phyloP scores from a whole-genome alignment of 2,888 invertebrate species.

The Auanema freiburgensis region DNA sequence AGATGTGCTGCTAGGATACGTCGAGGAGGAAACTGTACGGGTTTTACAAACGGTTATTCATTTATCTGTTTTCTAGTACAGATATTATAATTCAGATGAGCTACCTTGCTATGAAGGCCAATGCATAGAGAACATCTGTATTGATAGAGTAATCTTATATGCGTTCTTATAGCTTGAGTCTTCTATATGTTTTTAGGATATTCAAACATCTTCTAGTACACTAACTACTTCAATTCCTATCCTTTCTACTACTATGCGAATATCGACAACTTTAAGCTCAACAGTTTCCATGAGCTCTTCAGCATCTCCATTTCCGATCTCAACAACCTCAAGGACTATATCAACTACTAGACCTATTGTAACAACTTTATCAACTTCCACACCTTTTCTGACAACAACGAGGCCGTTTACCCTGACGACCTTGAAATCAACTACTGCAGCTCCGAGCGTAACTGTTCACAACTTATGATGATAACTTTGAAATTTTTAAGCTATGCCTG shows the following conservation, averaged over 20 bases:
- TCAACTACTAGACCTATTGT: no score
- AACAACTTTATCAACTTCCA: not conserved
- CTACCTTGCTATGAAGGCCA: not conserved
- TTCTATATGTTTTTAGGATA: not conserved
- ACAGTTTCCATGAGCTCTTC: not conserved
- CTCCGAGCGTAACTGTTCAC: not conserved
- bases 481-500: slow-evolving; percentile 39
- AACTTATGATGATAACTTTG: not conserved
- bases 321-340: no score
- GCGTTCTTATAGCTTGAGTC: not conserved
- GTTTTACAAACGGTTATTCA: slow-evolving; percentile 4
- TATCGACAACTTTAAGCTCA: not conserved
- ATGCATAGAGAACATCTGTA: not conserved
- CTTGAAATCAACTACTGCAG: not conserved
- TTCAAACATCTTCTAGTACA: not conserved
- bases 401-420: no score
- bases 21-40: slow-evolving; percentile 33
- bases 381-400: not conserved
- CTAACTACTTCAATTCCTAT: no score
- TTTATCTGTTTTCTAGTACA: not conserved
- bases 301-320: no score
- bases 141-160: not conserved
- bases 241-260: no score
- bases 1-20: slow-evolving; percentile 49
- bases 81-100: not conserved